phyloP scores from a whole-genome alignment of 2,888 invertebrate species.

The Apotomis turbidana region DNA sequence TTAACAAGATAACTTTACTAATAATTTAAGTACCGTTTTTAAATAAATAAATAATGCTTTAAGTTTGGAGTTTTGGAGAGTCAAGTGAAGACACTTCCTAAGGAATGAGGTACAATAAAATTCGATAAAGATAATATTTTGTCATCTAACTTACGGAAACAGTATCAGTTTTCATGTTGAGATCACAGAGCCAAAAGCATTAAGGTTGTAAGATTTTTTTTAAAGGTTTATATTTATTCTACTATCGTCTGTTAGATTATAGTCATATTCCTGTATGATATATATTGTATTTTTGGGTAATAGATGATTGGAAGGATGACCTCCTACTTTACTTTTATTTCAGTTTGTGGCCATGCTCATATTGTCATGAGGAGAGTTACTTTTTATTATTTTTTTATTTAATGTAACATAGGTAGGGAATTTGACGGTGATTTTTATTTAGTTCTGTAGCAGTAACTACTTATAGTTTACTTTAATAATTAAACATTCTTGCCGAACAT shows the following conservation, averaged over 20 bases:
- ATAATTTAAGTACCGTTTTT: constrained; percentile 5
- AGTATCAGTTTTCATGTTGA: background rate
- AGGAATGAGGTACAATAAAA: background rate
- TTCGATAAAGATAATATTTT: background rate
- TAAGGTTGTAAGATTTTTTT: too few species aligned
- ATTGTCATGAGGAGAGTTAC: too few species aligned
- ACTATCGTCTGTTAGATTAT: too few species aligned
- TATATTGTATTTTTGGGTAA: too few species aligned
- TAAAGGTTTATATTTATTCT: too few species aligned
- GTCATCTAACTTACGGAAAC: background rate
- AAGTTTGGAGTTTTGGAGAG: constrained; percentile 18
- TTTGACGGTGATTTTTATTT: background rate
- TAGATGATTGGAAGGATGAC: too few species aligned
- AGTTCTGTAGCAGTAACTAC: background rate
- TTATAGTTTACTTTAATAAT: background rate
- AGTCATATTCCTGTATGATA: too few species aligned
- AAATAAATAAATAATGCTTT: constrained; percentile 17
- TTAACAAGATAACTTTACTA: background rate
- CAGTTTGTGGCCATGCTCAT: too few species aligned
- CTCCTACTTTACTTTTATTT: too few species aligned
- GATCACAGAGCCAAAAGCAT: too few species aligned
- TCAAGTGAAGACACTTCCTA: background rate
- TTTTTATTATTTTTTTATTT: too few species aligned
- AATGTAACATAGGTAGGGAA: too few species aligned
- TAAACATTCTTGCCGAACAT: background rate